A percentile compares a stretch with the other conserved stretches of the same genome.
Conservation (phyloP, 2,113 vertebrate genomes). For the Ptilorrhoa leucosticta region DNA sequence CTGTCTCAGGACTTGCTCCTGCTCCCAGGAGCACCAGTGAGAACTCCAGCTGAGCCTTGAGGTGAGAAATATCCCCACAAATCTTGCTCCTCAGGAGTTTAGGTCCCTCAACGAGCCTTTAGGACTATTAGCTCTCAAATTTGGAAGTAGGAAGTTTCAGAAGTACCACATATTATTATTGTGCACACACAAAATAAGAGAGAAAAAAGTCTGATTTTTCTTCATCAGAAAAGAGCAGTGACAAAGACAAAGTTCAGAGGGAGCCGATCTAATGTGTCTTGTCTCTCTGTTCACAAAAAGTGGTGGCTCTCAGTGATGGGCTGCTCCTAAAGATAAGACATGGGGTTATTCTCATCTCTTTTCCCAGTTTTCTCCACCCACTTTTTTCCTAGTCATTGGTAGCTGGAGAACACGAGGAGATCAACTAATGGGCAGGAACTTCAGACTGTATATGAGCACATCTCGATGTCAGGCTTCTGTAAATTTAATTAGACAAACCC, state of each 20-base stretch:
- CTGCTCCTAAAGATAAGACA: neutral
- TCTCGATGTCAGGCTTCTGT: neutral
- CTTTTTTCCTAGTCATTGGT: rapidly evolving
- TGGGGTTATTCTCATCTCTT: neutral
- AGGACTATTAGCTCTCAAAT: neutral
- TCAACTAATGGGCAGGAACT: neutral
- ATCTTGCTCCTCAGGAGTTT: neutral
- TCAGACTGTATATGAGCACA: neutral
- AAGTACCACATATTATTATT: neutral
- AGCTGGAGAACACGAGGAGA: neutral
- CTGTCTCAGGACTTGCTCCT: neutral
- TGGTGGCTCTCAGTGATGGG: neutral
- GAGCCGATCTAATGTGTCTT: neutral
- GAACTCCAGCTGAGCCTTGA: neutral
- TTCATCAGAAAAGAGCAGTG: neutral
- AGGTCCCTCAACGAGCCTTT: neutral
- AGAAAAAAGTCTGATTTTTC: neutral
- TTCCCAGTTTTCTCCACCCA: neutral
- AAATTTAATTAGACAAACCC: neutral
- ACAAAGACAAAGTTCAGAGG: neutral
- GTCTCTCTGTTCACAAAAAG: neutral
- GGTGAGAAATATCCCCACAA: neutral
- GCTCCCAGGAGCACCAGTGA: neutral
- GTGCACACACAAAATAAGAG: neutral
- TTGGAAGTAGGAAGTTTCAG: neutral